Percentiles rank a stretch among this genome's conserved stretches.
phyloP scores from a whole-genome alignment of 1,140 invertebrate genomes.

The Drosophila ohnishii region DNA sequence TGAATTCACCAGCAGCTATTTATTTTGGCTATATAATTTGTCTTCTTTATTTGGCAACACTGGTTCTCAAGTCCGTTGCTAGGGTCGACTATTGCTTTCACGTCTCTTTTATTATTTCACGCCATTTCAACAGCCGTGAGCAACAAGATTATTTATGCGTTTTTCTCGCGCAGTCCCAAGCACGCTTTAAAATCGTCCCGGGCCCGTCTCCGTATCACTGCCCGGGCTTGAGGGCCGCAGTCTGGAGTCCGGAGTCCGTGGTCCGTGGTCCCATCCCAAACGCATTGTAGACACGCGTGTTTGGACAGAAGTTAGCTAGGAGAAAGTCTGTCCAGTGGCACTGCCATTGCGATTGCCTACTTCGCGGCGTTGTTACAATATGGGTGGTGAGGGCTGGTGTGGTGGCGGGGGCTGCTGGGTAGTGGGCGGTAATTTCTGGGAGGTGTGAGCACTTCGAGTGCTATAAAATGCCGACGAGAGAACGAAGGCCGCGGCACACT shows the following conservation, averaged over 20 bases:
- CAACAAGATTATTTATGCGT: conserved; percentile 82
- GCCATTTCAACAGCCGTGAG: conserved; percentile 82
- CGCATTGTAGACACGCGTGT: conserved; percentile 72
- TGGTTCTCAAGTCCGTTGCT: background rate
- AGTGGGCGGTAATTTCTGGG: conserved; percentile 6
- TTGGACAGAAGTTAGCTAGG: conserved; percentile 72
- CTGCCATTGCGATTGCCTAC: conserved; percentile 50
- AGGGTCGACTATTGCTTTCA: conserved; percentile 71
- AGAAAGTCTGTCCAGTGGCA: conserved; percentile 29
- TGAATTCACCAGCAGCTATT: background rate
- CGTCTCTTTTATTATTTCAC: conserved; percentile 81
- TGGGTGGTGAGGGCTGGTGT: background rate
- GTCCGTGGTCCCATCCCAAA: conserved; percentile 25
- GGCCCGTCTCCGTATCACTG: conserved; percentile 1
- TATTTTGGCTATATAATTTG: background rate
- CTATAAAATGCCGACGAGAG: conserved; percentile 35
- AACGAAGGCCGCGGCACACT: conserved; percentile 18
- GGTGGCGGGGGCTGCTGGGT: background rate
- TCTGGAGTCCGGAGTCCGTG: background rate
- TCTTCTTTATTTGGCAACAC: conserved; percentile 17
- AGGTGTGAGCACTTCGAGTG: conserved; percentile 40
- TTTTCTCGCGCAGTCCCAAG: conserved; percentile 68
- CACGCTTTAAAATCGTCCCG: conserved; percentile 69
- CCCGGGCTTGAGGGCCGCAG: conserved; percentile 1
- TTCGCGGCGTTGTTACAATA: conserved; percentile 64